Base-by-base conservation (phyloP, 2,797 vertebrate species). In the Scolopax rusticola region DNA sequence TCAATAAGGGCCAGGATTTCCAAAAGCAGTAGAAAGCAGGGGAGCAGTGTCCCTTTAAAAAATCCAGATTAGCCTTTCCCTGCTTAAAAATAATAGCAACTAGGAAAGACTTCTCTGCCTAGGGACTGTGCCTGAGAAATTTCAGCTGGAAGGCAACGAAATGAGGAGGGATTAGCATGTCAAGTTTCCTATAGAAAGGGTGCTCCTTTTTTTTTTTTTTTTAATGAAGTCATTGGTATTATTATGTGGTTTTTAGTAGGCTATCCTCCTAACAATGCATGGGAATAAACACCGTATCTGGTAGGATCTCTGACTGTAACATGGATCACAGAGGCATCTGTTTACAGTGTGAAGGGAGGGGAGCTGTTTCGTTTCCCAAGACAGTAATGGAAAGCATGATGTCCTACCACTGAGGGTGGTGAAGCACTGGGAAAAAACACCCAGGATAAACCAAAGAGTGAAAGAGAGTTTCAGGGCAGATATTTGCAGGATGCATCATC, bases 381-480 rank as follows among this genome's bases (percentile, higher is more conserved):
- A 87, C 65, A 68, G 84, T 91, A 65, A 92, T 90, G 93, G 94
- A 95, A 96, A 95, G 63, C 91, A 40, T 92, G 88, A 95, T 91
- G 80, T 91, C 83, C 86, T 84, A 27, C 64, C 57, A 60, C 33
- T 54, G 53, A 90, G 68, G 81, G 81, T 84, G 93, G 85, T 90
- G 92, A 89, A 59, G 59, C 25, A 50, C 20, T 88, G 77, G 90
- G 80, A 91, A 86, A 88, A 86, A 93, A 20, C 54, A 69, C 27
- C 89, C 76, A 79, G 2, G 12, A 38, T 54, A 77, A 85, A 83
- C 57, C 1, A 0, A 87, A 50, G 63, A 84, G 70, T 2, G 5
- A 68, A 95, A 36, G 70, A 81, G 68, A 89, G 90, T 96, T 90
- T 95, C 86, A 28, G 84, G 81, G 88, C 75, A 94, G 86, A 87